phyloP scores from a whole-genome alignment of 2,888 invertebrate species.

The Linnaemya tessellans region DNA sequence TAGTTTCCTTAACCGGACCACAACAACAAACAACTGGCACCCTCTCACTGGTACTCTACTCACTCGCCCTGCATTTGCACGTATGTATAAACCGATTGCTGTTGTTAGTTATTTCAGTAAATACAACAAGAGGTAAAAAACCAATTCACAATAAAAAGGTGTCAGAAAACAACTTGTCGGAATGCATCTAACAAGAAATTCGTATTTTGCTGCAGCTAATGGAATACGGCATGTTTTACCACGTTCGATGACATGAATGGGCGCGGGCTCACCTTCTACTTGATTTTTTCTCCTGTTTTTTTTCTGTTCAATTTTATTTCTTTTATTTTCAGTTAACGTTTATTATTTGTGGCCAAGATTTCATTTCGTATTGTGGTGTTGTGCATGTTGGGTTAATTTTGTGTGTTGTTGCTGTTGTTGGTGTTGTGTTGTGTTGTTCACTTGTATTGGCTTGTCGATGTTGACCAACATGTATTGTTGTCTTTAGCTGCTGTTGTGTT shows the following conservation, averaged over 20 bases:
- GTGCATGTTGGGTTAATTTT: constrained; percentile 4
- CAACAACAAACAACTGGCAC: constrained; percentile 36
- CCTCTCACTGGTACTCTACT: constrained; percentile 37
- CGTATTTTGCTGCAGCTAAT: constrained; percentile 83
- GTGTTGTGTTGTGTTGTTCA: constrained; percentile 51
- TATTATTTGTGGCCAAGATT: constrained; percentile 53
- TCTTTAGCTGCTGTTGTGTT: constrained; percentile 61
- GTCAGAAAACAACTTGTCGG: constrained; percentile 84
- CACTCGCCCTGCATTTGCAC: neutral
- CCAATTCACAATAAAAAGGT: constrained; percentile 77
- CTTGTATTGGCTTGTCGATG: constrained; percentile 62
- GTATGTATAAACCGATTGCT: constrained; percentile 6
- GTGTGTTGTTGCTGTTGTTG: neutral
- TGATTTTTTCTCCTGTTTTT: constrained; percentile 16
- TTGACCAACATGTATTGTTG: constrained; percentile 68
- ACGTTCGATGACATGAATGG: constrained; percentile 83
- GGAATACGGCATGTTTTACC: constrained; percentile 83
- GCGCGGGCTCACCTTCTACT: constrained; percentile 78
- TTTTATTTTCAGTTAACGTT: constrained; percentile 20
- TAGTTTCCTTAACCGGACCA: constrained; percentile 57
- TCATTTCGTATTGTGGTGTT: constrained; percentile 46
- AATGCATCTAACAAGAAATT: constrained; percentile 84
- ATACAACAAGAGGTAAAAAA: constrained; percentile 37
- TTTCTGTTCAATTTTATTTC: too few relatives aligned
- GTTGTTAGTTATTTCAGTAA: constrained; percentile 34